Base-by-base conservation (phyloP, 2,888 invertebrate species). In the Seira sanloemensis region DNA sequence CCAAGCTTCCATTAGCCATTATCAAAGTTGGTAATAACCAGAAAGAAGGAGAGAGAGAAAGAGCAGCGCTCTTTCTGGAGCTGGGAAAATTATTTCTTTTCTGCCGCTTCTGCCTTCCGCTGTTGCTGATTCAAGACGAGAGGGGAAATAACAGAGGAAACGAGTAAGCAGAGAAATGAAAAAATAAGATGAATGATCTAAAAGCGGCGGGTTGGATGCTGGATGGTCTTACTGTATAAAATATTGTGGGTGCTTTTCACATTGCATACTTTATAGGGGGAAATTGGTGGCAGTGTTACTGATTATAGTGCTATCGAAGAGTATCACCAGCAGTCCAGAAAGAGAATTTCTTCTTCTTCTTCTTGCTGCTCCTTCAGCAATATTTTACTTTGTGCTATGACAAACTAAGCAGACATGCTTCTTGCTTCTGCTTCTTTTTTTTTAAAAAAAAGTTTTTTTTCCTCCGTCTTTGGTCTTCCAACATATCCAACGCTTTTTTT, bases 121-220 rank as follows among this genome's bases (percentile, higher is more conserved):
- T n/a, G n/a, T n/a, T n/a, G n/a, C n/a, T n/a, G n/a, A n/a, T n/a
- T n/a, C n/a, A n/a, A n/a, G n/a, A n/a, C n/a, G n/a, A n/a, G n/a
- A n/a, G n/a, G n/a, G 54, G 27, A 66, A 76, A 58, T 54, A 58
- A 67, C 69, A 74, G 73, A 78, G 82, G 76, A 79, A 82, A 58
- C 75, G 79, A 72, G 73, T n/a, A 76, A n/a, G 72, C 37, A 37
- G 37, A 12, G 37, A 37, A 37, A 4, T 12, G 37, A 37, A 83
- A 72, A 86, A 86, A 86, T 85, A 86, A 86, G 86, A 86, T 86
- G 86, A 86, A 86, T 86, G 86, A 83, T 82, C 85, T 85, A 37
- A 46, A 85, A 83, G 81, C 86, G 84, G 84, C 86, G 84, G 80
- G 86, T 81, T 86, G 86, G 86, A 86, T 86, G 86, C 80, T 86